Base-by-base conservation (phyloP, 1,140 invertebrate genomes). In the Bombus vancouverensis region DNA sequence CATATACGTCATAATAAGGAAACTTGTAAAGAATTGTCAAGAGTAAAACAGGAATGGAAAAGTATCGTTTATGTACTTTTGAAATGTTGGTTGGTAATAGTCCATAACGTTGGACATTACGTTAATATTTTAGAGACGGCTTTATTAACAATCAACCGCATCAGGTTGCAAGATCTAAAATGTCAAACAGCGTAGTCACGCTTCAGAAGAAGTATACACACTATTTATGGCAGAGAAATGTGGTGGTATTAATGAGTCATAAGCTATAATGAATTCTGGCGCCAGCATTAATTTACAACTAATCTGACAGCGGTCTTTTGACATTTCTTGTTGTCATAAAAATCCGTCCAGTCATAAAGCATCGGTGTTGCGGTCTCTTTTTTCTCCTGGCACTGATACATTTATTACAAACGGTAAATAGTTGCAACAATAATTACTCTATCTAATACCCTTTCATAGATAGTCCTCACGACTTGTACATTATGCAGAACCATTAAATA, bases 211-310 rank as follows among this genome's bases (percentile, higher is more conserved):
- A 73, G 47, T 73, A 68, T 37, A 80, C 32, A 32, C 76, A 57
- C 34, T 81, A 37, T 85, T 74, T 81, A 81, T n/a, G 28, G 57
- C 22, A 73, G 47, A 42, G 42, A 81, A 85, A 85, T 74, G 42
- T 53, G n/a, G 57, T 37, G 47, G 57, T 74, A 66, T 81, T 85
- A 85, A 85, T 81, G 83, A 85, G 70, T 81, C 77, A 81, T 68
- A 74, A 68, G 59, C 71, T 81, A 32, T 81, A 85, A 81, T 81
- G 83, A 81, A 85, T 85, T 81, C 83, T 81, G 78, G 83, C 83
- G 83, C 83, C 83, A 66, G 78, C 70, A 74, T 85, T 81, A 81
- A 85, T 81, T 73, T 74, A 44, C 78, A 68, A 72, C 68, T 72
- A 79, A 80, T 84, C 66, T 32, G 42, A 32, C 68, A 76, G 39